A percentile compares a stretch with the other conserved stretches of the same genome.
Evolutionary conservation across 2,797 vertebrate genomes (phyloP).

Genomic region (Acanthornis magna): DNA sequence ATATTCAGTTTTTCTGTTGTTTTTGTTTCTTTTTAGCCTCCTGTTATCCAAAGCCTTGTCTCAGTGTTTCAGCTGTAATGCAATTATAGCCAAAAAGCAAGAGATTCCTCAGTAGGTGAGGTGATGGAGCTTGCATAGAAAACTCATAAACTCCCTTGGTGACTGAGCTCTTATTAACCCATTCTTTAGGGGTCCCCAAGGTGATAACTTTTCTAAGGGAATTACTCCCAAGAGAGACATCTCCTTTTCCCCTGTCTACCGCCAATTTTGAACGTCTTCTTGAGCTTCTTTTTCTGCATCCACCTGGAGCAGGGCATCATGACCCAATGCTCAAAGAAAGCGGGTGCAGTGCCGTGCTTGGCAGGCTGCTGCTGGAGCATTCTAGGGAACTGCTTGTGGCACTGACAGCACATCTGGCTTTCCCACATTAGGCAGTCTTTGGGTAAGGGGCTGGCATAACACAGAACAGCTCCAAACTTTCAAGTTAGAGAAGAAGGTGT

Average conservation of each 20-base stretch:
- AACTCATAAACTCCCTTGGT: neutral
- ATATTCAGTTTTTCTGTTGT: neutral
- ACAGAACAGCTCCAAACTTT: neutral
- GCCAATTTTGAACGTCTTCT: neutral
- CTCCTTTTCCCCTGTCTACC: neutral
- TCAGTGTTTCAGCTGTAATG: neutral
- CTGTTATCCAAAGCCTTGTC: neutral
- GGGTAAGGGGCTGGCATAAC: neutral
- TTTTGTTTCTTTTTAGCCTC: neutral
- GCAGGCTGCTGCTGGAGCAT: neutral
- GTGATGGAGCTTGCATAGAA: neutral
- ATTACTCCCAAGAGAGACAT: neutral
- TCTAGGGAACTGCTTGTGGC: neutral
- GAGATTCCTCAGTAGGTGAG: neutral
- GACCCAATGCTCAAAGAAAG: neutral
- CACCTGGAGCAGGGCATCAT: neutral
- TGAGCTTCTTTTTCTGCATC: neutral
- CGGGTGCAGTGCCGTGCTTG: neutral
- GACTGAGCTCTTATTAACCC: neutral
- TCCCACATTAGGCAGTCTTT: neutral
- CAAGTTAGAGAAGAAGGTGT: neutral
- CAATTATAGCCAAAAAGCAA: neutral
- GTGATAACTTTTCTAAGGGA: neutral
- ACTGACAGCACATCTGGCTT: neutral
- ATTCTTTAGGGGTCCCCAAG: neutral